Conservation (phyloP, 64 coral and sea anemone genomes). For the Pocillopora verrucosa region DNA sequence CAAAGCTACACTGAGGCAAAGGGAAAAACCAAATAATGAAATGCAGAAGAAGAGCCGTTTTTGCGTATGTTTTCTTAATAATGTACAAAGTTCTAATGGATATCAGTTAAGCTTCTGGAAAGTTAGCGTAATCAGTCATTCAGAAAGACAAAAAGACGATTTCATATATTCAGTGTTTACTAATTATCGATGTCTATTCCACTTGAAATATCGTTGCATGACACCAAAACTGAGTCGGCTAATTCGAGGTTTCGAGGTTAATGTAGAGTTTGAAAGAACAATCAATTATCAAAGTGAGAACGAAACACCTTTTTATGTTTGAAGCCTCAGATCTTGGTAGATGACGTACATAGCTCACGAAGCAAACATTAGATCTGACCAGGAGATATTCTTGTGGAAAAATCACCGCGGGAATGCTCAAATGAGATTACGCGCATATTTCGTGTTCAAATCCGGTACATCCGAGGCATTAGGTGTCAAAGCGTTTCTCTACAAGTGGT, state of each 20-base stretch:
- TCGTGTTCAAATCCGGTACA: constrained; percentile 10
- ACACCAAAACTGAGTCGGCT: background rate
- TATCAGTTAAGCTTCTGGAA: background rate
- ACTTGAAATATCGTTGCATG: background rate
- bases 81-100: no score
- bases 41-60: no score
- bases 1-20: no score
- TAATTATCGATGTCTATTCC: background rate
- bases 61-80: no score
- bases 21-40: no score
- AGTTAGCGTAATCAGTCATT: background rate
- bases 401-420: background rate
- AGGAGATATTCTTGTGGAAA: background rate
- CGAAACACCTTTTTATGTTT: background rate
- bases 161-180: background rate
- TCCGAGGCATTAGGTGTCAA: background rate
- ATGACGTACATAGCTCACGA: background rate
- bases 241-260: no score
- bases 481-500: constrained; percentile 14
- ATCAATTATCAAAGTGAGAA: background rate
- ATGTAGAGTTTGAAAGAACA: background rate
- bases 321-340: background rate
- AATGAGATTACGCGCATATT: constrained; percentile 8
- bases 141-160: background rate
- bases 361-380: constrained; percentile 6